A percentile compares a stretch with the other conserved stretches of the same genome.
Evolutionary conservation across 2,888 invertebrate species (phyloP).

Genomic region (Sarcophaga caerulescens): DNA sequence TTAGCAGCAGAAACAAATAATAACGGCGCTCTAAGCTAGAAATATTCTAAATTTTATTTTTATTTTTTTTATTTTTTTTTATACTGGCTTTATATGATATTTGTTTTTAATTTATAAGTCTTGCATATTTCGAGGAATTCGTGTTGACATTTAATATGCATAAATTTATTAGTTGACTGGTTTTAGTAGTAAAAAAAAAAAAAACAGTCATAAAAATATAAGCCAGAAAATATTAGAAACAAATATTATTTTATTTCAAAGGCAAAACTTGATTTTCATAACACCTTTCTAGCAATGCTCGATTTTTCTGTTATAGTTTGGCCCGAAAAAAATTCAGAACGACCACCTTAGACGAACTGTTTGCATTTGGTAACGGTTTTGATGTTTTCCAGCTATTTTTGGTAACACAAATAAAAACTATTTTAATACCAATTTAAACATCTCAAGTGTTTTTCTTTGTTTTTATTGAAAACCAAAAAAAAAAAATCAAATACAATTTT

Average conservation of each 20-base stretch:
- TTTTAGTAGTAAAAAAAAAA: background rate
- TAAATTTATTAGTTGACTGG: conserved; percentile 32
- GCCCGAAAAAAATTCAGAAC: background rate
- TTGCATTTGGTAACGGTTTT: background rate
- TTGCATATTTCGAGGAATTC: conserved; percentile 27
- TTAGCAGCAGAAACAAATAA: conserved; percentile 24
- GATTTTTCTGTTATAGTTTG: background rate
- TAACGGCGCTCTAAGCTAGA: conserved; percentile 14
- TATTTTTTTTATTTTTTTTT: background rate
- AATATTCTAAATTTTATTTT: conserved; percentile 28
- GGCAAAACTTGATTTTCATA: background rate
- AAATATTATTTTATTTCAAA: background rate
- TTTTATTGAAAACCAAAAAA: no score
- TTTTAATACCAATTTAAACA: conserved; percentile 40
- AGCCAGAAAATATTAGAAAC: background rate
- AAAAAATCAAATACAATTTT: no score
- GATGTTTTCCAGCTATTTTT: background rate
- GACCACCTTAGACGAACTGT: conserved; percentile 24
- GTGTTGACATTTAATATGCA: conserved; percentile 59
- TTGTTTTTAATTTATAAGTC: conserved; percentile 10
- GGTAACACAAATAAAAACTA: background rate
- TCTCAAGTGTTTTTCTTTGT: background rate
- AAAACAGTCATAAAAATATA: no score
- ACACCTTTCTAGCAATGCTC: background rate
- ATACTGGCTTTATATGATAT: background rate